phyloP scores from a whole-genome alignment of 2,797 vertebrate genomes.

The Pangasius sanitwongsei region DNA sequence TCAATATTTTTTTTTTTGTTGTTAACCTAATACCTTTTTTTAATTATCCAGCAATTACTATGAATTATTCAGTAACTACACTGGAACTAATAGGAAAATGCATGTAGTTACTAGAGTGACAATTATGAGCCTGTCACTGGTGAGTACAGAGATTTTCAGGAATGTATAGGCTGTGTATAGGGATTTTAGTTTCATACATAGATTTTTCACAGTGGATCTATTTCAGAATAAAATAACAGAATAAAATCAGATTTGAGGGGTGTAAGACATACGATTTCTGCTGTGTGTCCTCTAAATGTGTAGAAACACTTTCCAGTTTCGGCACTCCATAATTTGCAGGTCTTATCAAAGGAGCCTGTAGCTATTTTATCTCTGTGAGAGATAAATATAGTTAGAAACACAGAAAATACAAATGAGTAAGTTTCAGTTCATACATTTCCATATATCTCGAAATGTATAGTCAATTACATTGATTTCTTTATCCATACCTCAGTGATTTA shows the following conservation, averaged over 20 bases:
- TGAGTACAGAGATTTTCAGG: background rate
- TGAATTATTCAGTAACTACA: background rate
- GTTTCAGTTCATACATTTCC: background rate
- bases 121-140: background rate
- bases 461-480: background rate
- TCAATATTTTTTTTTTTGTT: background rate
- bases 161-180: background rate
- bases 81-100: background rate
- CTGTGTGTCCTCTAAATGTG: constrained; percentile 87
- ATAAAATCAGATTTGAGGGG: background rate
- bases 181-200: background rate
- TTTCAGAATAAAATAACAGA: constrained; percentile 1
- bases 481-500: background rate
- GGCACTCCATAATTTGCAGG: constrained; percentile 91
- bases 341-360: constrained; percentile 96
- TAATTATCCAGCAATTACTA: background rate
- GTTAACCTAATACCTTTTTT: background rate
- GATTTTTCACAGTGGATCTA: background rate
- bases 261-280: constrained; percentile 85
- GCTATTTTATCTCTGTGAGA: constrained; percentile 85
- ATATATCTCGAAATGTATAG: background rate
- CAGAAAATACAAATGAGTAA: background rate
- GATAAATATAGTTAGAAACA: constrained; percentile 14
- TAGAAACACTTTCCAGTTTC: constrained; percentile 92
- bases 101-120: background rate